Conservation (phyloP, 2,113 vertebrate species). For the Tautogolabrus adspersus region DNA sequence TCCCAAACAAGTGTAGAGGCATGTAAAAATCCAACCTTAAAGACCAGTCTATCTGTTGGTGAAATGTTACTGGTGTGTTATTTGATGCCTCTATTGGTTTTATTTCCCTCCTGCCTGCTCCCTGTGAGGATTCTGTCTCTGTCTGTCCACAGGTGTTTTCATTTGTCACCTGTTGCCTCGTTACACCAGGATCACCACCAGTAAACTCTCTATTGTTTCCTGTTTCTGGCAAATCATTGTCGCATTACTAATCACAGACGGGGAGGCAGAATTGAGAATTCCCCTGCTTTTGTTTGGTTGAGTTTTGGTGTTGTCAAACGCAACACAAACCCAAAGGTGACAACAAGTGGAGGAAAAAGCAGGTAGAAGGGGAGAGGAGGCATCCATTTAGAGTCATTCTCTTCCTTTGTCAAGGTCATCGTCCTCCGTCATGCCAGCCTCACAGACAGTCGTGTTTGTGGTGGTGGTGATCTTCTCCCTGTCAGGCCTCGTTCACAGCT, state of each 20-base stretch:
- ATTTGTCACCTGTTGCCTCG: background rate
- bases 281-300: background rate
- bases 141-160: slow-evolving; percentile 25
- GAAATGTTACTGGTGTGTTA: background rate
- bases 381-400: background rate
- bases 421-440: background rate
- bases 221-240: background rate
- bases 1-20: too few species aligned
- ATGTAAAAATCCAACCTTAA: too few species aligned
- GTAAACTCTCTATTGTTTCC: background rate
- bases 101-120: background rate
- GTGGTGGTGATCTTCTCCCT: slow-evolving; percentile 14
- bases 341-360: background rate
- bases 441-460: background rate
- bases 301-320: background rate
- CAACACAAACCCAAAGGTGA: background rate
- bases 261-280: background rate
- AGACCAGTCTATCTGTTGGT: too few species aligned
- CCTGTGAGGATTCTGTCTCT: background rate
- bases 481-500: slow-evolving; percentile 27
- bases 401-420: background rate
- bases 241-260: background rate
- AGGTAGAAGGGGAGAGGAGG: background rate
- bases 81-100: background rate
- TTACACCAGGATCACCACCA: slow-evolving; percentile 4